Evolutionary conservation across 1,140 invertebrate genomes (phyloP).

Genomic region (Diachasma alloeum): DNA sequence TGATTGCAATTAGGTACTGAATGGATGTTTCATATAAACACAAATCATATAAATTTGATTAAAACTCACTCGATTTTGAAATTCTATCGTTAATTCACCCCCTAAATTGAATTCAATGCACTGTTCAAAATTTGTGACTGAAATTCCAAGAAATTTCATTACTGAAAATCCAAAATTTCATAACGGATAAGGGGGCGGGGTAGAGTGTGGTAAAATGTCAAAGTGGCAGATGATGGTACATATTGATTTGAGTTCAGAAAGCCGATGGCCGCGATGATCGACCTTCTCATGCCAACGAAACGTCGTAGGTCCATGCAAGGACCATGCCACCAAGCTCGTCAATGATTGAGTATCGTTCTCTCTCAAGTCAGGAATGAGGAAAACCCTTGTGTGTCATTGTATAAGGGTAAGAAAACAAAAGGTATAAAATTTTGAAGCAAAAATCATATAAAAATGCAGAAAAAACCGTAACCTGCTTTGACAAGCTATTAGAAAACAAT

Average conservation of each 20-base stretch:
- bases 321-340: conserved; percentile 50
- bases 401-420: conserved; percentile 16
- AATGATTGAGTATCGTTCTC: conserved; percentile 22
- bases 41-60: too few relatives aligned
- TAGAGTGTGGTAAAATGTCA: neutral
- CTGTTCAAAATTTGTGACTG: too few relatives aligned
- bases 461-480: conserved; percentile 47
- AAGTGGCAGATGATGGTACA: conserved; percentile 27
- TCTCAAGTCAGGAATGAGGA: conserved; percentile 20
- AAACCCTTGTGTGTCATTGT: conserved; percentile 22
- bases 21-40: too few relatives aligned
- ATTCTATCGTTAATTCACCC: too few relatives aligned
- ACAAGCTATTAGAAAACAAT: conserved; percentile 25
- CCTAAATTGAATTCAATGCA: too few relatives aligned
- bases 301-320: conserved; percentile 45
- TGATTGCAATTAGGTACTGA: too few relatives aligned
- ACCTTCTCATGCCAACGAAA: conserved; percentile 40
- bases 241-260: conserved; percentile 39
- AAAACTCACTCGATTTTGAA: too few relatives aligned
- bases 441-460: conserved; percentile 35
- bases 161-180: too few relatives aligned
- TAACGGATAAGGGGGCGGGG: too few relatives aligned
- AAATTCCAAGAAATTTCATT: too few relatives aligned
- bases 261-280: conserved; percentile 19
- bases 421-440: conserved; percentile 26